Conservation (phyloP, 2,888 invertebrate species). For the Drosophila melanosoma region DNA sequence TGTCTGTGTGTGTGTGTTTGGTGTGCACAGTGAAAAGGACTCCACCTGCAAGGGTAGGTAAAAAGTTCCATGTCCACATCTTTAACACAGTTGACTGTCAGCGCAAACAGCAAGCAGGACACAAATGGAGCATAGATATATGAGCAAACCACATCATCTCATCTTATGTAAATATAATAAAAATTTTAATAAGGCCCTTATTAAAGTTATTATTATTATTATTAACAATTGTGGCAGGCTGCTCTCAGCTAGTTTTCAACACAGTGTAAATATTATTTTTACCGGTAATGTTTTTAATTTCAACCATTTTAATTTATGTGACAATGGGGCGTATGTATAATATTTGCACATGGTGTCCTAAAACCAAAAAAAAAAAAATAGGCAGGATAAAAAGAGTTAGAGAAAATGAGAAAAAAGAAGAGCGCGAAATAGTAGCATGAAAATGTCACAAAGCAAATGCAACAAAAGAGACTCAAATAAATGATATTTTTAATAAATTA, state of each 20-base stretch:
- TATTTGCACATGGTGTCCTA: constrained; percentile 39
- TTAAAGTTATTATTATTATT: constrained; percentile 41
- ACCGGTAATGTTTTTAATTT: constrained; percentile 27
- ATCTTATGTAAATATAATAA: constrained; percentile 35
- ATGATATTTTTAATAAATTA: constrained; percentile 31
- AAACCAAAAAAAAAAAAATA: too few species aligned
- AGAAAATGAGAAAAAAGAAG: neutral
- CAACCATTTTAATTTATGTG: constrained; percentile 34
- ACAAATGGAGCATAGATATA: constrained; percentile 15
- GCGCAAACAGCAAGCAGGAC: constrained; percentile 45
- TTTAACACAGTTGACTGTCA: constrained; percentile 61
- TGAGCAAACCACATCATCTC: constrained; percentile 6
- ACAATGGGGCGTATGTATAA: constrained; percentile 39
- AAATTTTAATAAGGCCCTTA: constrained; percentile 63
- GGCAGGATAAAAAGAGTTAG: neutral
- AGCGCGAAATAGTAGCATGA: neutral
- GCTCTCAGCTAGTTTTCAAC: constrained; percentile 23
- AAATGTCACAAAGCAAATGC: constrained; percentile 36
- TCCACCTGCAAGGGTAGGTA: constrained; percentile 25
- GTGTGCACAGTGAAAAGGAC: constrained; percentile 40
- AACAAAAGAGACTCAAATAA: constrained; percentile 23
- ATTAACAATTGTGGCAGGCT: constrained; percentile 32
- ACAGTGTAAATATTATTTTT: constrained; percentile 49
- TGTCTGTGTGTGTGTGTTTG: constrained; percentile 9
- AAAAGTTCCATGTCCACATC: constrained; percentile 46